phyloP scores from a whole-genome alignment of 2,888 invertebrate species.

The Colostygia pectinataria region DNA sequence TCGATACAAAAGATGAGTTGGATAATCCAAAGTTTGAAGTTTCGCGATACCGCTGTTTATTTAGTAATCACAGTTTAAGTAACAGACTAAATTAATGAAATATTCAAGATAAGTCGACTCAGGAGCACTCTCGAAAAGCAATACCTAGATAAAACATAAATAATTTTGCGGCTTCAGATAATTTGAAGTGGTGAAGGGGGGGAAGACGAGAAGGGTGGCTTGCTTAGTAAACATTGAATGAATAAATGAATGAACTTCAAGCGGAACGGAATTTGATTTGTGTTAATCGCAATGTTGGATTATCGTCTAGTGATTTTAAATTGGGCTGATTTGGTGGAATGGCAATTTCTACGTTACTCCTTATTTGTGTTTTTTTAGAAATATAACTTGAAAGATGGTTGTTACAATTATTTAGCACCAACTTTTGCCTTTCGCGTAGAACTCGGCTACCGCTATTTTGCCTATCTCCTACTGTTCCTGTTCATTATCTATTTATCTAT shows the following conservation, averaged over 20 bases:
- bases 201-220: slow-evolving; percentile 31
- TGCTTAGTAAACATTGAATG: slow-evolving; percentile 63
- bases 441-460: no score
- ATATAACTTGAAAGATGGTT: no score
- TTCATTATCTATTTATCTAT: no score
- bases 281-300: slow-evolving; percentile 27
- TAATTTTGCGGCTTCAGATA: slow-evolving; percentile 48
- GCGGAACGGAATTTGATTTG: slow-evolving; percentile 35
- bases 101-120: slow-evolving; percentile 66
- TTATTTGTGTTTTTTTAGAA: neutral
- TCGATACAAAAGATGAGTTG: slow-evolving; percentile 55
- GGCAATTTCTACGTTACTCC: slow-evolving; percentile 2
- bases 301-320: slow-evolving; percentile 25
- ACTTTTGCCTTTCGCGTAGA: no score
- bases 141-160: slow-evolving; percentile 54
- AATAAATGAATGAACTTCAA: slow-evolving; percentile 57
- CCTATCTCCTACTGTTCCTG: no score
- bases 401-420: no score
- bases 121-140: slow-evolving; percentile 40
- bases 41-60: slow-evolving; percentile 58
- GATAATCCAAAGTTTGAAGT: slow-evolving; percentile 49
- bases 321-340: slow-evolving; percentile 19
- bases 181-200: slow-evolving; percentile 38
- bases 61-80: slow-evolving; percentile 65
- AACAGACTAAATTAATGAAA: slow-evolving; percentile 70